Evolutionary conservation across 2,888 invertebrate genomes (phyloP).

Genomic region (Vanessa cardui): DNA sequence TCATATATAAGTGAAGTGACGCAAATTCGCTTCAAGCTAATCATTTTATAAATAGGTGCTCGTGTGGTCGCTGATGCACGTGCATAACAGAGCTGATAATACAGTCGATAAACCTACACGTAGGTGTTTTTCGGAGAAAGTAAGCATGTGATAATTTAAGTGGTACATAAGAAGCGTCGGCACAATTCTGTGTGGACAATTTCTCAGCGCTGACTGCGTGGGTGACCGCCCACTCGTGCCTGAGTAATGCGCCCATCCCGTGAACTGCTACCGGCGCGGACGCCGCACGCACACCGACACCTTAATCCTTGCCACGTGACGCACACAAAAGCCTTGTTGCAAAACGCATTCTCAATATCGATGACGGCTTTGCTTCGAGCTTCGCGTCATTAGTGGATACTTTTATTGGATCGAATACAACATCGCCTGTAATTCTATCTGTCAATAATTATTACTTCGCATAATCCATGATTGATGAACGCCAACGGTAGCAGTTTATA

Average conservation of each 20-base stretch:
- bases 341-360: constrained; percentile 39
- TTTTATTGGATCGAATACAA: constrained; percentile 31
- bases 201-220: constrained; percentile 52
- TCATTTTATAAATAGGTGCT: constrained; percentile 1
- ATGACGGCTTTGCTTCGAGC: constrained; percentile 24
- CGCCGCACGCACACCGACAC: constrained; percentile 9
- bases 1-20: background rate
- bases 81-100: constrained; percentile 26
- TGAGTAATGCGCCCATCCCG: constrained; percentile 30
- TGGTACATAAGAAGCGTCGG: constrained; percentile 50
- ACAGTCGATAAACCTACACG: constrained; percentile 29
- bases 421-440: constrained; percentile 52
- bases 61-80: constrained; percentile 9
- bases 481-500: constrained; percentile 70
- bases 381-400: constrained; percentile 32
- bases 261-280: constrained; percentile 25
- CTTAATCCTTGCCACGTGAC: constrained; percentile 7
- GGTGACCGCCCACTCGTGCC: constrained; percentile 54
- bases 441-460: constrained; percentile 74
- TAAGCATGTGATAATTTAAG: constrained; percentile 45
- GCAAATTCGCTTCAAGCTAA: background rate
- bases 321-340: constrained; percentile 34
- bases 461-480: constrained; percentile 75
- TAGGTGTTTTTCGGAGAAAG: constrained; percentile 62
- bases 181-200: constrained; percentile 49